Conservation (phyloP, 2,113 vertebrate species). For the Otus sunia region DNA sequence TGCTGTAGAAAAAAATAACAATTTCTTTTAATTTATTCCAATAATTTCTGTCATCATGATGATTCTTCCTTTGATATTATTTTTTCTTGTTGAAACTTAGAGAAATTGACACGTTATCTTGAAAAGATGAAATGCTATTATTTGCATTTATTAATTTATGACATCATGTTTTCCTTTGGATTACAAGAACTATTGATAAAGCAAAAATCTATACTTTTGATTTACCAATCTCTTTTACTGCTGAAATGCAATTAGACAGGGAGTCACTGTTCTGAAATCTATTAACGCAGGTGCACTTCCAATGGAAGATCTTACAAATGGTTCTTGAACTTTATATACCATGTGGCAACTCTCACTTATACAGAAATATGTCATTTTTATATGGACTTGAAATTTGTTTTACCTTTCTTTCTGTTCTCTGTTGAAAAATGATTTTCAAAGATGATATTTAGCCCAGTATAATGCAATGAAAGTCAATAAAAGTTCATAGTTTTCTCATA, state of each 20-base stretch:
- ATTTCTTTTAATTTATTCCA: background rate
- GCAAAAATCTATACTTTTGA: background rate
- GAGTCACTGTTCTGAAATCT: background rate
- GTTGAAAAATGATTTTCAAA: background rate
- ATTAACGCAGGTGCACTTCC: background rate
- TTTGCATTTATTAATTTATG: background rate
- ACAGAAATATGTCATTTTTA: background rate
- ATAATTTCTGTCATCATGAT: background rate
- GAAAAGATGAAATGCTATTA: background rate
- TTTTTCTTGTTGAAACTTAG: background rate
- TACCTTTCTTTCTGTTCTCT: background rate
- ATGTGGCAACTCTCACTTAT: background rate
- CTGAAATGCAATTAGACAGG: background rate
- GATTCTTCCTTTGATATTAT: background rate
- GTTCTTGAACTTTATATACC: background rate
- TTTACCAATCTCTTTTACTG: background rate
- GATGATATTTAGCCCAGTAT: background rate
- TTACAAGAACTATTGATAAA: background rate
- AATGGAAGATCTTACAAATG: background rate
- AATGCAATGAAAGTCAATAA: background rate
- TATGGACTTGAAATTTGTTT: background rate
- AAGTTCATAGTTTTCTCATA: background rate
- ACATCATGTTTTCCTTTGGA: background rate
- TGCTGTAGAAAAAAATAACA: background rate
- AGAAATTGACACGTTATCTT: background rate